phyloP scores from a whole-genome alignment of 2,888 invertebrate genomes.

The Seira musarum region DNA sequence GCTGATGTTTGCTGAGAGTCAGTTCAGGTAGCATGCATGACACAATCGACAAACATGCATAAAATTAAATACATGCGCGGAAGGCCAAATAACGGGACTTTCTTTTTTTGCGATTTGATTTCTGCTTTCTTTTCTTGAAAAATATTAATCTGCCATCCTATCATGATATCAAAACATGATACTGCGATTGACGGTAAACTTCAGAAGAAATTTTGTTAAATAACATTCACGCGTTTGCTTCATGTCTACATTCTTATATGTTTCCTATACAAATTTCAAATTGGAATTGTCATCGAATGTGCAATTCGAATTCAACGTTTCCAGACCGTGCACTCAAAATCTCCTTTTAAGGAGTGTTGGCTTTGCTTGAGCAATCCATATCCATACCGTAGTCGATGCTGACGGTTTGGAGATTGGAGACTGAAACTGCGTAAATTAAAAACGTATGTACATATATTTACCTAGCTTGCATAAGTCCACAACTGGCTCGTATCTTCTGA shows the following conservation, averaged over 20 bases:
- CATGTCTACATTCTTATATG: neutral
- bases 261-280: neutral
- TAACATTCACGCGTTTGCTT: neutral
- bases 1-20: too few relatives aligned
- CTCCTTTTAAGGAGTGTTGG: too few relatives aligned
- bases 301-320: neutral
- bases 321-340: too few relatives aligned
- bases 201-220: too few relatives aligned
- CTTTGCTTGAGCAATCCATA: too few relatives aligned
- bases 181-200: constrained; percentile 1
- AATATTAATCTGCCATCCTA: too few relatives aligned
- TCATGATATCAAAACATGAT: too few relatives aligned
- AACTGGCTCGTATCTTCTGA: neutral
- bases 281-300: neutral
- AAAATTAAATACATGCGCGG: neutral
- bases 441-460: constrained; percentile 16
- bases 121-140: neutral
- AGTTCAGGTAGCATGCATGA: neutral
- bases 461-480: neutral
- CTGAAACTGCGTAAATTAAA: neutral
- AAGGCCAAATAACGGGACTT: constrained; percentile 13
- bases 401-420: neutral
- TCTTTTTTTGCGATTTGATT: neutral
- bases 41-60: neutral
- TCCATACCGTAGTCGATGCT: neutral